Conservation (phyloP, 2,888 invertebrate species). For the Cephus rjabovi region DNA sequence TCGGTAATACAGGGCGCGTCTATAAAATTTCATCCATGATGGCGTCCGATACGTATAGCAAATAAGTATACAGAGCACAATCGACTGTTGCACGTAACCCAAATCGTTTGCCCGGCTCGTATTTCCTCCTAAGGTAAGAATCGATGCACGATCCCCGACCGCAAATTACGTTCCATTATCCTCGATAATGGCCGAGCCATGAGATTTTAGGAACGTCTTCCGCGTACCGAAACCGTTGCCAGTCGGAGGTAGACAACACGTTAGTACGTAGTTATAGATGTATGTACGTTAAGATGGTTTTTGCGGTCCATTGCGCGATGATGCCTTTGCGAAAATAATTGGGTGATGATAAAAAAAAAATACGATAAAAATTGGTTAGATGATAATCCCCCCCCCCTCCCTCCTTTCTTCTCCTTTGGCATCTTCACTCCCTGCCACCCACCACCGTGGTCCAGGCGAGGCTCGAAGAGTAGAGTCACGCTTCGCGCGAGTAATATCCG, state of each 20-base stretch:
- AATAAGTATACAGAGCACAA: neutral
- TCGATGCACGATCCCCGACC: slow-evolving; percentile 46
- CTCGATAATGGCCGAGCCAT: slow-evolving; percentile 42
- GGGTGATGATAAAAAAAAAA: neutral
- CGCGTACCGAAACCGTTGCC: slow-evolving; percentile 15
- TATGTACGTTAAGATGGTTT: neutral
- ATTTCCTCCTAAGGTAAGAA: slow-evolving; percentile 25
- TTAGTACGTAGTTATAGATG: neutral
- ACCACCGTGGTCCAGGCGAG: neutral
- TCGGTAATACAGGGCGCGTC: neutral
- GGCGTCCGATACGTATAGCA: neutral
- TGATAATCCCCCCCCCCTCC: neutral
- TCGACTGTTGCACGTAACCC: neutral
- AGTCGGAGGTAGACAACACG: neutral
- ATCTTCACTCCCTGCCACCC: neutral
- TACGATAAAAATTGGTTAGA: neutral
- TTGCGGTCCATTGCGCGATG: neutral
- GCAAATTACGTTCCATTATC: slow-evolving; percentile 54
- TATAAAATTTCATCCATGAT: neutral
- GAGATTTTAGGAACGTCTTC: slow-evolving; percentile 22
- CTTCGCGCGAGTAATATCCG: slow-evolving; percentile 5
- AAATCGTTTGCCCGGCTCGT: slow-evolving; percentile 2
- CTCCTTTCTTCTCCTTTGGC: neutral
- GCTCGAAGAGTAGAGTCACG: neutral
- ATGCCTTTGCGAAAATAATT: neutral